Evolutionary conservation across 2,888 invertebrate genomes (phyloP).

Genomic region (Diaphora mendica): DNA sequence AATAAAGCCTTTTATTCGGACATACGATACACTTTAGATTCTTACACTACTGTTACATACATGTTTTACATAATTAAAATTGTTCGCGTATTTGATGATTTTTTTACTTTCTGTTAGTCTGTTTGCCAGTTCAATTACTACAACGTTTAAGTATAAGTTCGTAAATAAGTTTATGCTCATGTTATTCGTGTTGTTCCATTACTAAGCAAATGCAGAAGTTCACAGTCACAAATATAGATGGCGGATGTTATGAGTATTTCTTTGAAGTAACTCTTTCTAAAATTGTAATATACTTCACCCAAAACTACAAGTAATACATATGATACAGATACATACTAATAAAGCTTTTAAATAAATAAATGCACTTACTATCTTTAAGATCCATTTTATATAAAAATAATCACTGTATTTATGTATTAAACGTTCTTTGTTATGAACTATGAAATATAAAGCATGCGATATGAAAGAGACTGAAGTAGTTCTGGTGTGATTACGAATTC

Average conservation of each 20-base stretch:
- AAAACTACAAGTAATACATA: not conserved
- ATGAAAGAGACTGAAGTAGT: not conserved
- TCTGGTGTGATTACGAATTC: not conserved
- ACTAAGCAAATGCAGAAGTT: not conserved
- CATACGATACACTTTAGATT: no score
- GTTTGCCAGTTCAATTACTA: not conserved
- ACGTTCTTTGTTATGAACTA: slow-evolving; percentile 2
- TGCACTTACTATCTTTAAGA: slow-evolving; percentile 6
- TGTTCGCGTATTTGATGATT: no score
- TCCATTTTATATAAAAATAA: slow-evolving; percentile 10
- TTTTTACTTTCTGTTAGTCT: no score
- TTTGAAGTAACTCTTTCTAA: not conserved
- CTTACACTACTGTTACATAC: no score
- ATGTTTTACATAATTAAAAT: no score
- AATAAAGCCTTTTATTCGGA: no score
- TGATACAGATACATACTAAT: not conserved
- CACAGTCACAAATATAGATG: not conserved
- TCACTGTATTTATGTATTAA: not conserved
- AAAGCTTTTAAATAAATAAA: not conserved
- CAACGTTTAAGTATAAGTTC: not conserved
- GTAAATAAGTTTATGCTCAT: not conserved
- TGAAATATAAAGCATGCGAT: not conserved
- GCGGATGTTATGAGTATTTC: not conserved
- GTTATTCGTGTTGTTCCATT: not conserved
- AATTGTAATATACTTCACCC: not conserved